Evolutionary conservation across 2,888 invertebrate genomes (phyloP), one percentile per base, ranked within the genome.

Genomic region (Dicyrtoma fusca): DNA sequence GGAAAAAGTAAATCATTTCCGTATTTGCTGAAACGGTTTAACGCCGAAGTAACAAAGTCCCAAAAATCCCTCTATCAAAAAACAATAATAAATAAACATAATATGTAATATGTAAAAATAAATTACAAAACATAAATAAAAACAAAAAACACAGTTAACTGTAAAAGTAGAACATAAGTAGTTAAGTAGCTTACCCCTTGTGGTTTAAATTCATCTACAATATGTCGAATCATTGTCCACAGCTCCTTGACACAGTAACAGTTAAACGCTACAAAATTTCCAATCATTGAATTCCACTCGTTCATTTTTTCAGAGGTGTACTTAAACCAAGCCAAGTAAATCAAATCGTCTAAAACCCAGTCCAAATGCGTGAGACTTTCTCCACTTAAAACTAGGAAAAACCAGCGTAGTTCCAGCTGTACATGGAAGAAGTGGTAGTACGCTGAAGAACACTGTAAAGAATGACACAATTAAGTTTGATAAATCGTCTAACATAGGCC

Each of bases 221-320:
- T 82, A 26, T 85, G 81, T 76, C 86, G 84, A 13, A 88, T 75
- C 79, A 88, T 83, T 0, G 87, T 81, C 88, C 89, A 89, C 49
- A 86, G 79, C 82, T 88, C 88, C 81, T 87, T 86, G 4, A 85
- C 82, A 77, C 89, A 89, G 14, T 85, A 85, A 73, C 89, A 89
- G 71, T 84, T 84, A 79, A 87, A 89, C 0, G 87, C 86, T 17
- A 85, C 84, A 63, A 82, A 84, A n/a, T 83, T 82, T 19, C 82
- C 78, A n/a, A 87, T 78, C 74, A 23, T 44, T 13, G 53, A 13
- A 25, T 34, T 57, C 68, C 68, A 68, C 0, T 68, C 68, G 42
- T 42, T 71, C 1, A 25, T 21, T 14, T 45, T 59, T 1, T 68
- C 68, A 17, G n/a, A 51, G 10, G 17, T 53, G 42, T 69, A 79